Evolutionary conservation across 2,113 vertebrate genomes (phyloP), one percentile per base, ranked within the genome.

Genomic region (Anser cygnoides): DNA sequence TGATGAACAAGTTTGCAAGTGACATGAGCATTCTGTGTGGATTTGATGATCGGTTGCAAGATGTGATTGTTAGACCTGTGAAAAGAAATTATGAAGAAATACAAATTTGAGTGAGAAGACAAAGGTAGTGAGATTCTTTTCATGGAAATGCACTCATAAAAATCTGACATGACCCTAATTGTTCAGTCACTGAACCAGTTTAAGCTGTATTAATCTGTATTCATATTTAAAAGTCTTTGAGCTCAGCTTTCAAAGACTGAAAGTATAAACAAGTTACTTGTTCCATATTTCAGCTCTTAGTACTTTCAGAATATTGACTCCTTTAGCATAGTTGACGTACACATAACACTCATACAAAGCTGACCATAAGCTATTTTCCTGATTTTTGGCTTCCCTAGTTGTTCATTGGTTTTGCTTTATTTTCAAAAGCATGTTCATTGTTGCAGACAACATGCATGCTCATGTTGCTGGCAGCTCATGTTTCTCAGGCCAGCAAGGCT

Each of bases 391-490:
- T 72, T 28, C 6, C 11, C 4, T 43, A 81, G 37, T 16, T 23
- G 29, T 71, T 84, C 55, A 1, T 39, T 31, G 6, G 13, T 11
- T 7, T 84, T 68, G 8, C 59, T 82, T 50, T 66, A 13, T 61
- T 70, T 85, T 63, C 9, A 7, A 41, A 87, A 82, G 7, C 6
- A 59, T 70, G 10, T n/a, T 82, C 19, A 5, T 4, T 33, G 14
- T 62, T 65, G 9, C 18, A 68, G 41, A 31, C 6, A 50, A 5
- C 8, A 1, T 2, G 2, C 3, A 10, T 43, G 29, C 52, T 79
- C 2, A 0, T 52, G 49, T 28, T 71, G 10, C 21, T 65, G 25
- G 41, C 8, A 35, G 44, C 0, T 1, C 15, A 2, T 16, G 13
- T 61, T 66, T 83, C 29, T 54, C 11, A 22, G 44, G 37, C 37